A percentile compares a stretch with the other conserved stretches of the same genome.
These are phyloP conservation scores for Condylura cristata DNA, from an alignment of 2,113 vertebrate genomes.

Conservation along the genomic window DNA sequence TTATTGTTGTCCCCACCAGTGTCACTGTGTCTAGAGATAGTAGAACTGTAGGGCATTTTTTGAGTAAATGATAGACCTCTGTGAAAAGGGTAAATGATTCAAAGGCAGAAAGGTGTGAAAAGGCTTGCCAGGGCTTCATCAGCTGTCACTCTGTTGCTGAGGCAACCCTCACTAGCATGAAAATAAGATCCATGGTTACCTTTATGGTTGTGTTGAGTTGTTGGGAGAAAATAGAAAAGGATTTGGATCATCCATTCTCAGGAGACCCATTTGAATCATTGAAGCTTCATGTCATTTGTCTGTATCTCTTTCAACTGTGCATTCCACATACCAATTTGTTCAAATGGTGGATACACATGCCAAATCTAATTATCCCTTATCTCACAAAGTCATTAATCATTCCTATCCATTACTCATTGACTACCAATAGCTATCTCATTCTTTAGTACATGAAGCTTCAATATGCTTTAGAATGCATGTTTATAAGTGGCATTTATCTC, in stretches of 20 bases:
- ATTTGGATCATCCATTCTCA: conserved; percentile 55
- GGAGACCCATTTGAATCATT: conserved; percentile 58
- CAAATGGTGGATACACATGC: conserved; percentile 75
- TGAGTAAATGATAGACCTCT: conserved; percentile 44
- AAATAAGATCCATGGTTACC: conserved; percentile 49
- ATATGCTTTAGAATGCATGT: conserved; percentile 34
- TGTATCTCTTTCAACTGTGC: conserved; percentile 65
- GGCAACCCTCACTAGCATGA: conserved; percentile 50
- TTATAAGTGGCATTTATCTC: conserved; percentile 58
- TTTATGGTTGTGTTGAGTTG: conserved; percentile 54
- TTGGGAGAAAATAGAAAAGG: conserved; percentile 41
- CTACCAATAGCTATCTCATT: conserved; percentile 43
- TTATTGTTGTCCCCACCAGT: not conserved
- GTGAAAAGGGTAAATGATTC: conserved; percentile 42
- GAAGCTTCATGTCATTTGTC: conserved; percentile 70
- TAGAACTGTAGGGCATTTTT: not conserved
- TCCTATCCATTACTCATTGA: conserved; percentile 71
- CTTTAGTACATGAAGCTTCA: conserved; percentile 63
- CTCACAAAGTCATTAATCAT: conserved; percentile 75
- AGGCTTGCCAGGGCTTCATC: not conserved
- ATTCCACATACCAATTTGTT: conserved; percentile 69
- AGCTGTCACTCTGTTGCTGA: conserved; percentile 51
- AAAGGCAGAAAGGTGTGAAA: conserved; percentile 23
- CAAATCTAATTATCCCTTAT: conserved; percentile 75
- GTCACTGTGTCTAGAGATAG: not conserved